phyloP scores from a whole-genome alignment of 1,140 invertebrate species.

The Atta texana region DNA sequence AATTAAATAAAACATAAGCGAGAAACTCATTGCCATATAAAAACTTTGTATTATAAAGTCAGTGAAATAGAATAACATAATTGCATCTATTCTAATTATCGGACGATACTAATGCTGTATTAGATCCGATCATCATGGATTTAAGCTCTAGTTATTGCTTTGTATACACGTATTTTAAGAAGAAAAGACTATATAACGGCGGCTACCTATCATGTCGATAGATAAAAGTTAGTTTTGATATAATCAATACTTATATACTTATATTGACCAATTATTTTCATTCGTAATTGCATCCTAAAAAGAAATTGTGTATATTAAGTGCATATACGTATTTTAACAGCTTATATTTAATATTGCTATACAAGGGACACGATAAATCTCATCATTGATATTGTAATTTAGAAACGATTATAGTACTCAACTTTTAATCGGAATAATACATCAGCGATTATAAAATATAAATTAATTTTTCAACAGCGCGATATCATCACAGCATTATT shows the following conservation, averaged over 20 bases:
- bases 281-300: conserved; percentile 18
- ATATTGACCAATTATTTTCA: conserved; percentile 38
- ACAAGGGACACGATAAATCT: conserved; percentile 14
- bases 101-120: conserved; percentile 54
- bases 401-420: neutral
- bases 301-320: neutral
- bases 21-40: conserved; percentile 45
- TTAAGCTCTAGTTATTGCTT: conserved; percentile 85
- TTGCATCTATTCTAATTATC: conserved; percentile 59
- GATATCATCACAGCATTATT: conserved; percentile 77
- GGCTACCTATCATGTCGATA: conserved; percentile 17
- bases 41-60: neutral
- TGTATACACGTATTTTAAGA: conserved; percentile 81
- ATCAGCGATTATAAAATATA: conserved; percentile 33
- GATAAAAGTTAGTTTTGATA: conserved; percentile 5
- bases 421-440: neutral
- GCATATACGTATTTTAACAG: neutral
- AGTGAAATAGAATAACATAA: conserved; percentile 53
- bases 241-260: conserved; percentile 20
- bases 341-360: conserved; percentile 53
- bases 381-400: conserved; percentile 33
- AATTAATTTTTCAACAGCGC: conserved; percentile 53
- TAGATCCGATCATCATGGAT: conserved; percentile 79
- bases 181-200: conserved; percentile 69
- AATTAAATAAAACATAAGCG: conserved; percentile 54